A percentile compares a stretch with the other conserved stretches of the same genome.
These are phyloP conservation scores for Rhopalosiphum maidis DNA, from an alignment of 1,140 invertebrate species.

Conservation along the genomic window DNA sequence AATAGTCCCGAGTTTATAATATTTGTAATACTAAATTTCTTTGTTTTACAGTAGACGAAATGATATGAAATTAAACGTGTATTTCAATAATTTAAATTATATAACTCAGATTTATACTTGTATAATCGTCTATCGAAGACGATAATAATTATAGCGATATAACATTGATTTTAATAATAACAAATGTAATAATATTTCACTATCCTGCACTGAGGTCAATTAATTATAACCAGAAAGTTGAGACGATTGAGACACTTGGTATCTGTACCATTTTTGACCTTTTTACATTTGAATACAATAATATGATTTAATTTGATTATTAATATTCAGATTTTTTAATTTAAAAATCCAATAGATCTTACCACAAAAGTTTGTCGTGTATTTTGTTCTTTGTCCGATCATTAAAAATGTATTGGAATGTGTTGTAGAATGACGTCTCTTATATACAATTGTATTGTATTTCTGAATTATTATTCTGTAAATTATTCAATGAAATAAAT, in stretches of 20 bases:
- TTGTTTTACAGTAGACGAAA: neutral
- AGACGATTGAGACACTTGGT: neutral
- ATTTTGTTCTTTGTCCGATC: neutral
- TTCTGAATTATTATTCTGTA: neutral
- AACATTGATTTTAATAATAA: neutral
- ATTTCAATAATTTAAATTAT: neutral
- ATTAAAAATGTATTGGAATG: neutral
- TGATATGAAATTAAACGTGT: neutral
- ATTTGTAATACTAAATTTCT: neutral
- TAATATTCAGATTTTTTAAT: neutral
- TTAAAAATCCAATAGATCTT: neutral
- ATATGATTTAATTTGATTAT: neutral
- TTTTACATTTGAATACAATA: neutral
- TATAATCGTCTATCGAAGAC: neutral
- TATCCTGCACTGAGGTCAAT: neutral
- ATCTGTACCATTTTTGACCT: neutral
- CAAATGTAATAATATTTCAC: neutral
- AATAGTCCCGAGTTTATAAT: neutral
- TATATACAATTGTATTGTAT: neutral
- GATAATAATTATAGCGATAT: neutral
- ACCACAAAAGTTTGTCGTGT: neutral
- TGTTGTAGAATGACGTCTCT: neutral
- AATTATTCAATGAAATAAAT: conserved; percentile 8
- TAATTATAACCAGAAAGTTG: neutral
- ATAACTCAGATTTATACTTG: neutral